Conservation (phyloP, 1,140 invertebrate genomes). For the Arion vulgaris region DNA sequence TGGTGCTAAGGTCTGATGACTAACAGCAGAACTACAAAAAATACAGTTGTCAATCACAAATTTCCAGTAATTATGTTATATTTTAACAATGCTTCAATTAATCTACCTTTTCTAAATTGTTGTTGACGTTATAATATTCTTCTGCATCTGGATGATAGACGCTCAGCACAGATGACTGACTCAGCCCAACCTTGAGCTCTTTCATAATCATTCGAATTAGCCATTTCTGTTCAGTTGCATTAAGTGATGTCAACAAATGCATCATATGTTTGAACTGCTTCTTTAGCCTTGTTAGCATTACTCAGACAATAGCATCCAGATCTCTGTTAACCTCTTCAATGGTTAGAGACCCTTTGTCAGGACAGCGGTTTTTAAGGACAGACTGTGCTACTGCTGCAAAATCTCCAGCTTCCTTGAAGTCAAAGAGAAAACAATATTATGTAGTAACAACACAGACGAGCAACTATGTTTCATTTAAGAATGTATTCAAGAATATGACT, state of each 20-base stretch:
- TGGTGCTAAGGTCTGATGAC: no score
- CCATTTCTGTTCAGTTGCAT: slow-evolving; percentile 89
- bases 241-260: slow-evolving; percentile 76
- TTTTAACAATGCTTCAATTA: not conserved
- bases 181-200: slow-evolving; percentile 70
- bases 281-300: slow-evolving; percentile 75
- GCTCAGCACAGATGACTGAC: slow-evolving; percentile 82
- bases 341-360: slow-evolving; percentile 74
- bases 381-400: slow-evolving; percentile 83
- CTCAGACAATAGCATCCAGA: slow-evolving; percentile 81
- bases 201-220: slow-evolving; percentile 90
- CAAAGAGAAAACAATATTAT: not conserved
- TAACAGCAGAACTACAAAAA: no score
- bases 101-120: slow-evolving; percentile 80
- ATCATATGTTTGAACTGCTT: slow-evolving; percentile 73
- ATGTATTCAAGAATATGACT: no score
- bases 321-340: slow-evolving; percentile 80
- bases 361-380: slow-evolving; percentile 80
- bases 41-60: no score
- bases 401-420: slow-evolving; percentile 76
- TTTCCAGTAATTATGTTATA: no score
- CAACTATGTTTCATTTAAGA: no score
- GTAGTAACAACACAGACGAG: no score
- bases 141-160: slow-evolving; percentile 86
- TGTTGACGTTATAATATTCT: slow-evolving; percentile 82